Base-by-base conservation (phyloP, 1,140 invertebrate genomes). In the Brachionus manjavacas region DNA sequence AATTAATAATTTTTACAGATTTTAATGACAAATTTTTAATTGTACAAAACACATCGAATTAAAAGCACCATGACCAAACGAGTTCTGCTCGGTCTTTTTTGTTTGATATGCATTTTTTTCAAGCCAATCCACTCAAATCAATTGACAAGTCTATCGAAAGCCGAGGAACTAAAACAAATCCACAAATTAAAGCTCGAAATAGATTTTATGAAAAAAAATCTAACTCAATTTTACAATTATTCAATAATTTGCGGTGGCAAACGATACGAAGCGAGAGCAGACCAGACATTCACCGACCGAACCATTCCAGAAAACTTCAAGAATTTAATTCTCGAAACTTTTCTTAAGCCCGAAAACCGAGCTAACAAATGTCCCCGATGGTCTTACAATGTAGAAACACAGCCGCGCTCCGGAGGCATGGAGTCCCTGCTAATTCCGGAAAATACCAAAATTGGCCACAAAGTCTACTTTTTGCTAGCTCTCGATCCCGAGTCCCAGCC, bases 191-290 rank as follows among this genome's bases (percentile, higher is more conserved):
- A 76, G 31, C 43, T 76, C 46, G 72, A 76, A 49, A 76, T 76
- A 4, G 72, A 76, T 49, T 46, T 49, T 7, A 49, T 76, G 25
- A 76, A 76, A 76, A 76, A 76, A 49, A 76, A 76, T 49, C 23
- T 49, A 3, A n/a, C 72, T 28, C 55, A 81, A 64, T 81, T 81
- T 81, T 81, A 81, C 28, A 81, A 81, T 39, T 81, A 81, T 64
- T 23, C 52, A 60, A 81, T 81, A 55, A 39, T 81, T 11, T 81
- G 79, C 35, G 79, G 79, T 23, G 79, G 79, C n/a, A 68, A 60
- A 41, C 25, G 20, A 20, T 81, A 81, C 28, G 79, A 68, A 41
- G 55, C 79, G 16, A 25, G 79, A n/a, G 79, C 64, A 16, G 52
- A 64, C 23, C 52, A 64, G 23, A 64, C 35, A 20, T 81, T 81